Percentiles rank a stretch among this genome's conserved stretches.
Conservation (phyloP, 1,140 invertebrate genomes). For the Saccostrea glomerata region DNA sequence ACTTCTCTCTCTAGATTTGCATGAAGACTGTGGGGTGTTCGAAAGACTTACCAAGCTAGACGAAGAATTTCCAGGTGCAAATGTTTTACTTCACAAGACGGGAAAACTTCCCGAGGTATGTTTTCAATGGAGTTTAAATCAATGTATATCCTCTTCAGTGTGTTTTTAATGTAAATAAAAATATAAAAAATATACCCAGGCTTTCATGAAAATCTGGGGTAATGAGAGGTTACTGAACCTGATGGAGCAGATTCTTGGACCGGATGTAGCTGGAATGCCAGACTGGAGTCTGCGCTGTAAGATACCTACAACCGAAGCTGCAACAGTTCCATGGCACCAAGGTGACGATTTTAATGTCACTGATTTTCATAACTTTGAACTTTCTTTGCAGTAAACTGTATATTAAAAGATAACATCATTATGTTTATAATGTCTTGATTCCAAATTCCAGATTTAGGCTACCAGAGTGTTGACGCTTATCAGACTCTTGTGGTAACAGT, state of each 20-base stretch:
- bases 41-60: conserved; percentile 72
- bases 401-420: neutral
- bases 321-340: conserved; percentile 78
- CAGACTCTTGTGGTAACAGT: conserved; percentile 70
- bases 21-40: conserved; percentile 71
- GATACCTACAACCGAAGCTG: conserved; percentile 70
- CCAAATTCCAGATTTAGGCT: conserved; percentile 70
- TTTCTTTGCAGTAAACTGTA: neutral
- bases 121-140: neutral
- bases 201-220: conserved; percentile 71
- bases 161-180: neutral
- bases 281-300: conserved; percentile 76
- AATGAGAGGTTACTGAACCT: conserved; percentile 74
- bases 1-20: conserved; percentile 61
- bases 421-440: neutral
- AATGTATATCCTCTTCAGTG: neutral
- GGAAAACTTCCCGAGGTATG: conserved; percentile 69
- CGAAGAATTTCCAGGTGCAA: conserved; percentile 74
- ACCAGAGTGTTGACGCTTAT: conserved; percentile 72
- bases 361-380: neutral
- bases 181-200: conserved; percentile 46
- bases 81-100: conserved; percentile 72
- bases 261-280: conserved; percentile 75
- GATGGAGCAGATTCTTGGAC: conserved; percentile 75
- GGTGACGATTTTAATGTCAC: conserved; percentile 56